Evolutionary conservation across 2,888 invertebrate species (phyloP).

Genomic region (Drosophila pseudotalamancana): DNA sequence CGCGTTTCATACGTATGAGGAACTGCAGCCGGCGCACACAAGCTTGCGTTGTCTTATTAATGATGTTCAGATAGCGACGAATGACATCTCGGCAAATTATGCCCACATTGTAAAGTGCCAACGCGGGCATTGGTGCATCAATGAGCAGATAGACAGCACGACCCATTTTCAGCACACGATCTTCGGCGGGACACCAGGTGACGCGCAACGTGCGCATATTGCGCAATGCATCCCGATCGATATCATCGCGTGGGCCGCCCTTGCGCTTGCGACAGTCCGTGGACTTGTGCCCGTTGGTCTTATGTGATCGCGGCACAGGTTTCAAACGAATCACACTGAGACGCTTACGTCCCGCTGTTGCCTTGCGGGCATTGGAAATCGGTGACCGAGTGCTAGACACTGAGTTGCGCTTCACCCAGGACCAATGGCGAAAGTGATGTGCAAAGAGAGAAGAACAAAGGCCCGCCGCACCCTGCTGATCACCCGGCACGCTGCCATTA

Average conservation of each 20-base stretch:
- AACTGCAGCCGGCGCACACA: conserved; percentile 88
- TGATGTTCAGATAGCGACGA: conserved; percentile 85
- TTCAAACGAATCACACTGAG: conserved; percentile 43
- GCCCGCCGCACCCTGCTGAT: conserved; percentile 88
- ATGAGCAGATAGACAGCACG: conserved; percentile 87
- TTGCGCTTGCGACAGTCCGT: conserved; percentile 32
- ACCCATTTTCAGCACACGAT: conserved; percentile 88
- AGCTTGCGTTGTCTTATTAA: conserved; percentile 89
- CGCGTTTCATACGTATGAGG: conserved; percentile 86
- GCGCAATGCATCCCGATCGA: conserved; percentile 87
- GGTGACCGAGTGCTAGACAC: conserved; percentile 15
- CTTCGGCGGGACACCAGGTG: conserved; percentile 89
- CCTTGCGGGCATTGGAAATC: conserved; percentile 2
- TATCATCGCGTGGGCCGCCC: conserved; percentile 86
- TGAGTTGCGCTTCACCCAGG: conserved; percentile 81
- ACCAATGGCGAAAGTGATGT: conserved; percentile 88
- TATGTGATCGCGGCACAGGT: conserved; percentile 29
- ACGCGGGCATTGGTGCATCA: conserved; percentile 82
- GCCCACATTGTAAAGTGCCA: conserved; percentile 79
- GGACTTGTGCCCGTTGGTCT: conserved; percentile 3
- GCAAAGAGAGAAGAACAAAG: conserved; percentile 89
- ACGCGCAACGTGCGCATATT: conserved; percentile 87
- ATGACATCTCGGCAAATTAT: conserved; percentile 86
- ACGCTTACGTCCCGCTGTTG: conserved; percentile 30
- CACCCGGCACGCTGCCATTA: conserved; percentile 88